Evolutionary conservation across 2,888 invertebrate species (phyloP), one percentile per base, ranked within the genome.

Genomic region (Opisthograptis luteolata): DNA sequence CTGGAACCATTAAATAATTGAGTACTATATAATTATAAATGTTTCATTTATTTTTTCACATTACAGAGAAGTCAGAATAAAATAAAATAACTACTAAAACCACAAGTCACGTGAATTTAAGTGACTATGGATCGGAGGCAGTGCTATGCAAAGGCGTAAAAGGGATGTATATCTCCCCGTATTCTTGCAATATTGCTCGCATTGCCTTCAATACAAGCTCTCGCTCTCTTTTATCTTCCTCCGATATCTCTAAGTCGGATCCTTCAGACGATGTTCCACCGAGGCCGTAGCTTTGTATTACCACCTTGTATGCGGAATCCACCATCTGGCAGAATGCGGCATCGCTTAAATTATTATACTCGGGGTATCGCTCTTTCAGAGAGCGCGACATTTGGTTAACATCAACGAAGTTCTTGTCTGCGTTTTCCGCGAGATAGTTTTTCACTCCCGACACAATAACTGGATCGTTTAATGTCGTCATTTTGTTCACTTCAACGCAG

Each of bases 381-480:
- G 93, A 93, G 77, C 95, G 95, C 65, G 96, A 95, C 95, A 97
- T 96, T 73, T 94, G 93, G 74, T 94, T 94, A 48, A 96, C 94
- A 91, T 97, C 96, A 60, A 97, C 93, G 76, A 94, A 95, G 4
- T 94, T 94, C 82, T 95, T 94, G 68, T 95, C 94, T 55, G 94
- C 94, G 87, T 96, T 95, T 66, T 94, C 94, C 59, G 95, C 95
- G 68, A 97, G 92, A 78, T 96, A 96, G 92, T 95, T 92, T 75
- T 92, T 93, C 19, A 93, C 93, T 44, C 93, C 91, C 62, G 92
- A 91, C 46, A 93, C 92, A 55, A 93, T 92, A 24, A 91, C 71
- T 2, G 92, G 92, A 70, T 93, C 93, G 66, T 77, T 87, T 28
- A 88, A 57, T 52, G 85, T 91, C 81, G 90, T 91, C 91, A 91